Base-by-base conservation (phyloP, 2,888 invertebrate genomes). In the Caprella mutica region DNA sequence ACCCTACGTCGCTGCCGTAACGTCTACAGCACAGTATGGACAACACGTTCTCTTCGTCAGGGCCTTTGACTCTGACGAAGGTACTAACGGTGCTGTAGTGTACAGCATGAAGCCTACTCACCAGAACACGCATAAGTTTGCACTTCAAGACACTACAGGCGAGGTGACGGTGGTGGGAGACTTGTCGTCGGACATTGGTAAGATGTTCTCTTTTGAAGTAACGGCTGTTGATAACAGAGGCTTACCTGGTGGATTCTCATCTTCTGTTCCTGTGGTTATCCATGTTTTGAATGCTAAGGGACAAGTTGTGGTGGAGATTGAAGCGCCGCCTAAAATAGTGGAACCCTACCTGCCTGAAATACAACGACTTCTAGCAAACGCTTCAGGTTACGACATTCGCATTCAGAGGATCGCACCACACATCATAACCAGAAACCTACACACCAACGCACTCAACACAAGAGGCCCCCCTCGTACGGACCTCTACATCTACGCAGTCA, bases 131-230 rank as follows among this genome's bases (percentile, higher is more conserved):
- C 79, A 81, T 3, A 77, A 85, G 14, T 89, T 89, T 69, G 80
- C 83, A 53, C 84, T 89, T 65, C 86, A 89, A 71, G 78, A 86
- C 0, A 74, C 81, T 1, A 80, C 81, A 1, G 89, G 89, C 3
- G n/a, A 63, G 63, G 55, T 63, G 40, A 78, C 85, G 14, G 81
- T 84, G 0, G 79, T 86, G 17, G 80, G 82, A 1, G 78, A 81
- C 39, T 81, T 88, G 57, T 75, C 79, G 0, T 74, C 80, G 52
- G 83, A 83, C 66, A 82, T 82, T 19, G 86, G 86, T 1, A 78
- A 81, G 65, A 84, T 89, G 40, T 87, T 83, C 69, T 86, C 87
- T 0, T 88, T 89, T 69, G 88, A 89, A 72, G 86, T 89, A 9
- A 87, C 87, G 73, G 90, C 88, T 9, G 87, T 86, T 0, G 89